Evolutionary conservation across 1,140 invertebrate genomes (phyloP).

Genomic region (Magallana angulata): DNA sequence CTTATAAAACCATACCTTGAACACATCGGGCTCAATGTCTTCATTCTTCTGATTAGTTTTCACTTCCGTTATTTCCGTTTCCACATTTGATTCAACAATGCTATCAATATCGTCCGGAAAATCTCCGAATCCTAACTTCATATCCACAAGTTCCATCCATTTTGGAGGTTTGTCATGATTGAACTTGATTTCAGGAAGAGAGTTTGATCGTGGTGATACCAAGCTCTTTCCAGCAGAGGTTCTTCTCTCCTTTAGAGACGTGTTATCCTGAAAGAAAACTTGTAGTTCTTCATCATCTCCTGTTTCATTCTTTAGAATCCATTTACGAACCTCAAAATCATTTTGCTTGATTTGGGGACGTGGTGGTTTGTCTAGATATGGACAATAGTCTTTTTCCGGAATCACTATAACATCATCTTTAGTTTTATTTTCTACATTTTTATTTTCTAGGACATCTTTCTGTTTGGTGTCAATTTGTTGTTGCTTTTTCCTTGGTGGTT

Average conservation of each 20-base stretch:
- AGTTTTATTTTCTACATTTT: background rate
- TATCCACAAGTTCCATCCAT: constrained; percentile 47
- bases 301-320: background rate
- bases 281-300: constrained; percentile 8
- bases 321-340: constrained; percentile 15
- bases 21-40: background rate
- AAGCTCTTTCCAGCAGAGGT: background rate
- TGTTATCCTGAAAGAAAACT: constrained; percentile 21
- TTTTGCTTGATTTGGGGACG: constrained; percentile 6
- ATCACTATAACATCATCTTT: background rate
- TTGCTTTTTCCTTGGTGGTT: background rate
- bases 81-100: constrained; percentile 4
- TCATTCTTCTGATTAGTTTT: background rate
- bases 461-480: background rate
- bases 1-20: background rate
- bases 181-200: background rate
- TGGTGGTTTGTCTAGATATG: constrained; percentile 5
- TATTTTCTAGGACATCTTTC: background rate
- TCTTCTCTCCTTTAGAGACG: background rate
- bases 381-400: constrained; percentile 8
- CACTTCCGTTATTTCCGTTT: constrained; percentile 15
- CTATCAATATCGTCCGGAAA: constrained; percentile 24
- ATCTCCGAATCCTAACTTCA: constrained; percentile 36
- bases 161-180: constrained; percentile 23
- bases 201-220: background rate